Evolutionary conservation across 1,140 invertebrate genomes (phyloP).

Genomic region (Lepidostoma basale): DNA sequence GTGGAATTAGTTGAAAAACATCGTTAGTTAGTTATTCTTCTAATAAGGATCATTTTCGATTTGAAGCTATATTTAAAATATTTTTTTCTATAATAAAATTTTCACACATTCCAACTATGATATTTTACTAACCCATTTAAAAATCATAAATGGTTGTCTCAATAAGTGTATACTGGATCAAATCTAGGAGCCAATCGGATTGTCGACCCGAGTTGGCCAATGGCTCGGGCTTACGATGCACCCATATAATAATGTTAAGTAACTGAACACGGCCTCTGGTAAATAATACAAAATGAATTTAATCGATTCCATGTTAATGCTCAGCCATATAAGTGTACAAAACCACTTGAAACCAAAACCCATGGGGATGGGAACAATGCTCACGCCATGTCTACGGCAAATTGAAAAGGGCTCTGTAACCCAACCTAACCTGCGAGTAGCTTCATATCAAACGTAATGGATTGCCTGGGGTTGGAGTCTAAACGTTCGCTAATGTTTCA

Average conservation of each 20-base stretch:
- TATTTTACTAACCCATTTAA: not conserved
- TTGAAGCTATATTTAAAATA: not conserved
- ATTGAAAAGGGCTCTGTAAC: not conserved
- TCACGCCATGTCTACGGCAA: constrained; percentile 16
- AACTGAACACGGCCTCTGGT: constrained; percentile 14
- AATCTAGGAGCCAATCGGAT: no score
- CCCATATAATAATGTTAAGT: not conserved
- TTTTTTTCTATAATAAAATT: not conserved
- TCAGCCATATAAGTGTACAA: constrained; percentile 33
- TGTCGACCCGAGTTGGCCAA: no score
- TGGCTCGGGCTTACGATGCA: not conserved
- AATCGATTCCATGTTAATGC: constrained; percentile 37
- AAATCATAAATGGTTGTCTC: no score
- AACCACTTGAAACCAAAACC: constrained; percentile 35
- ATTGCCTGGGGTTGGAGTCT: not conserved
- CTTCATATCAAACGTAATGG: no score
- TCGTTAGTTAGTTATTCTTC: no score
- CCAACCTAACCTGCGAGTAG: not conserved
- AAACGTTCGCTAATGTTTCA: not conserved
- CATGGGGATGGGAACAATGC: not conserved
- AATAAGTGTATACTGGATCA: no score
- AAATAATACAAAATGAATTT: constrained; percentile 25
- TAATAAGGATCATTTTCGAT: not conserved
- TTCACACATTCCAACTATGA: no score
- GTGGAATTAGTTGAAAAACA: no score